phyloP scores from a whole-genome alignment of 2,113 vertebrate genomes.

The Ptyas mucosa region DNA sequence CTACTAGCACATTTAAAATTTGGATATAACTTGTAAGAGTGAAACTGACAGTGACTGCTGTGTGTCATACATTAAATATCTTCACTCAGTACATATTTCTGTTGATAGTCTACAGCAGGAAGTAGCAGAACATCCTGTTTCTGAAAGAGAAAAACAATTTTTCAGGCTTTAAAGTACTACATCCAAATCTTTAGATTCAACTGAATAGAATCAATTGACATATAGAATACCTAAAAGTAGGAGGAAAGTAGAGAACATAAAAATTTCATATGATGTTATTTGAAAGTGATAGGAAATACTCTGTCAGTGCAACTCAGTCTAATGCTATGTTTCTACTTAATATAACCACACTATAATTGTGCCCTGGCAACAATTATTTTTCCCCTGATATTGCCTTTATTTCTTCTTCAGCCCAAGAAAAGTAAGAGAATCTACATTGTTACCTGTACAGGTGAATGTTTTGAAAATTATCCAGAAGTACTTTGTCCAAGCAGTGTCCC shows the following conservation, averaged over 20 bases:
- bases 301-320: background rate
- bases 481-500: background rate
- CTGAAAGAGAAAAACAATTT: constrained; percentile 10
- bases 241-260: background rate
- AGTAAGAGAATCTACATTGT: background rate
- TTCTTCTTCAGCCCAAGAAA: background rate
- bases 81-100: background rate
- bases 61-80: background rate
- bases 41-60: background rate
- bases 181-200: background rate
- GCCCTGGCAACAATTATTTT: background rate
- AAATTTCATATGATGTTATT: background rate
- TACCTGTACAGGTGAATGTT: background rate
- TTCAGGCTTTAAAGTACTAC: background rate
- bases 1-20: background rate
- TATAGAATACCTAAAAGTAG: background rate
- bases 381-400: background rate
- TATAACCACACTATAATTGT: background rate
- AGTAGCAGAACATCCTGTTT: constrained; percentile 25
- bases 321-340: background rate
- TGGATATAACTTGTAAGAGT: background rate
- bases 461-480: background rate
- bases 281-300: background rate
- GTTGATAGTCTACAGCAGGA: constrained; percentile 16
- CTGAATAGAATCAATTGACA: background rate